phyloP scores from a whole-genome alignment of 2,888 invertebrate genomes.

The Catocala fraxini region DNA sequence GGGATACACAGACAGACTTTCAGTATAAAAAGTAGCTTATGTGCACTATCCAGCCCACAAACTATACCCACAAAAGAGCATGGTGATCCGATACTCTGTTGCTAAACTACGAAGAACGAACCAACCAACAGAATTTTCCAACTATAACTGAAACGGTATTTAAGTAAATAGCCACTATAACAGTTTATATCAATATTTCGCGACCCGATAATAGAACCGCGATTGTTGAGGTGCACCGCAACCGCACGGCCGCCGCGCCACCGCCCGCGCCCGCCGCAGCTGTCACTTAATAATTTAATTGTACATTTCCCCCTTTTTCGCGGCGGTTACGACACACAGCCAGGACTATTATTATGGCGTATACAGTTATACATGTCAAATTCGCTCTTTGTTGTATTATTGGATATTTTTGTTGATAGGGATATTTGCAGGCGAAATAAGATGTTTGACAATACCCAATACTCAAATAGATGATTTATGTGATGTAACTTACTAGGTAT shows the following conservation, averaged over 20 bases:
- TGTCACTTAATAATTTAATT: slow-evolving; percentile 80
- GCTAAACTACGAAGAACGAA: too few relatives aligned
- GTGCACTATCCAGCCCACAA: too few relatives aligned
- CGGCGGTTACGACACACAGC: slow-evolving; percentile 43
- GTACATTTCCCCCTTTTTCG: slow-evolving; percentile 71
- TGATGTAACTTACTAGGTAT: too few relatives aligned
- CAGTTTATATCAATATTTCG: background rate
- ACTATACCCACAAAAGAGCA: too few relatives aligned
- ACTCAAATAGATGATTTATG: too few relatives aligned
- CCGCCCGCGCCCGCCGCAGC: slow-evolving; percentile 56
- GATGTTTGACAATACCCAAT: too few relatives aligned
- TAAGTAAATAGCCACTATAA: too few relatives aligned
- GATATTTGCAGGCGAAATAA: background rate
- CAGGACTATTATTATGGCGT: slow-evolving; percentile 31
- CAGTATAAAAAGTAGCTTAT: too few relatives aligned
- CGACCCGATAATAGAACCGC: slow-evolving; percentile 47
- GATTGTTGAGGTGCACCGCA: slow-evolving; percentile 18
- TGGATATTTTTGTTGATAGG: background rate
- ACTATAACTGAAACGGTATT: too few relatives aligned
- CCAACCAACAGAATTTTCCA: too few relatives aligned
- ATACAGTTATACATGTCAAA: slow-evolving; percentile 10
- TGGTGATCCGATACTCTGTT: too few relatives aligned
- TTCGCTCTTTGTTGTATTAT: slow-evolving; percentile 1
- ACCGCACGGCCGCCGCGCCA: slow-evolving; percentile 43
- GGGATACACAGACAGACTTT: too few relatives aligned